phyloP scores from a whole-genome alignment of 2,888 invertebrate genomes.

The Rhopalosiphum nymphaeae region DNA sequence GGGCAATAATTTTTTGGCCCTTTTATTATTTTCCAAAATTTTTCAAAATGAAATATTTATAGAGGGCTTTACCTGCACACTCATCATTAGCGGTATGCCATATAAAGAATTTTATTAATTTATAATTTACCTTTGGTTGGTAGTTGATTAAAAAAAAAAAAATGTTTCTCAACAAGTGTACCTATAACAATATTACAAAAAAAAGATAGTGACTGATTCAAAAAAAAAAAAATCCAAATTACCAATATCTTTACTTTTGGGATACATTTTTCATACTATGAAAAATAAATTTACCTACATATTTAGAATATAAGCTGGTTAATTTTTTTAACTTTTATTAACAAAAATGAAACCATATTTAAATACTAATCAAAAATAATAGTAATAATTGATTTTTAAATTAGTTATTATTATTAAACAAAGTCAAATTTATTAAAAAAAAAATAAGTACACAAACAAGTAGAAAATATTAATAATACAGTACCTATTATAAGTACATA shows the following conservation, averaged over 20 bases:
- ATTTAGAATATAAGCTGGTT: background rate
- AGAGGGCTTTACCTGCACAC: no score
- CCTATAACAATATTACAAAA: background rate
- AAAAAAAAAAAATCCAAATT: background rate
- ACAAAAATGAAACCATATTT: background rate
- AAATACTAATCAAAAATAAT: background rate
- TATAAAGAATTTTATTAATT: background rate
- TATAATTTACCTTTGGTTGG: background rate
- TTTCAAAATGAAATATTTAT: background rate
- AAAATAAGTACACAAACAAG: background rate
- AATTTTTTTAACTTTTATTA: background rate
- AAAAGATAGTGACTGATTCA: background rate
- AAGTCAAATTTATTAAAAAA: background rate
- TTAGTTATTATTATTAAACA: background rate
- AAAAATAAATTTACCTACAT: background rate
- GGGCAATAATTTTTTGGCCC: background rate
- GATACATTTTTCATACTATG: conserved; percentile 6
- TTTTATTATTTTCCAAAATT: background rate
- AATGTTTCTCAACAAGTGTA: background rate
- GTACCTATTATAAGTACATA: background rate
- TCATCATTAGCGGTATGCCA: no score
- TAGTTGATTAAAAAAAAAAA: background rate
- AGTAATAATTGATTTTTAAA: background rate
- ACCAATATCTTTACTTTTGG: background rate
- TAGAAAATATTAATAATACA: background rate